phyloP scores from a whole-genome alignment of 2,888 invertebrate genomes.

The Herminia tarsipennalis region DNA sequence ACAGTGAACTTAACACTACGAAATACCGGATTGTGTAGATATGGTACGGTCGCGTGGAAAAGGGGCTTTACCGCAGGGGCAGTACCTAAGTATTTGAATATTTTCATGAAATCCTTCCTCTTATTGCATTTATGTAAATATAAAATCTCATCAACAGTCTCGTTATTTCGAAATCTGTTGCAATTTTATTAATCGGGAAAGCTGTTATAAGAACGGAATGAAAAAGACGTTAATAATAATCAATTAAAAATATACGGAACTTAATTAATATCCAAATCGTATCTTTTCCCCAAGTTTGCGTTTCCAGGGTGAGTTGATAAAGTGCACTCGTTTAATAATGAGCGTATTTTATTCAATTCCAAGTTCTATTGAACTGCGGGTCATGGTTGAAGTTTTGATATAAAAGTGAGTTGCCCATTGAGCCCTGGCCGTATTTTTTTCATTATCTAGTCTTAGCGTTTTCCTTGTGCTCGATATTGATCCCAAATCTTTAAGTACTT shows the following conservation, averaged over 20 bases:
- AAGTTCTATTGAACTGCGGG: constrained; percentile 47
- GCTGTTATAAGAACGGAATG: background rate
- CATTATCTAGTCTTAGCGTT: constrained; percentile 43
- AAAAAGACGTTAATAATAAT: too few relatives aligned
- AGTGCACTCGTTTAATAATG: constrained; percentile 50
- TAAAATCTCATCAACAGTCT: background rate
- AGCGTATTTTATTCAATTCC: constrained; percentile 54
- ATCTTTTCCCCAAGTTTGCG: constrained; percentile 31
- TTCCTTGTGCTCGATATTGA: constrained; percentile 44
- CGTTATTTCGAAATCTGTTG: background rate
- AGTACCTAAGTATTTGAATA: too few relatives aligned
- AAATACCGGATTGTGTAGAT: too few relatives aligned
- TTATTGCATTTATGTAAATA: background rate
- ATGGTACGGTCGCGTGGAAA: too few relatives aligned
- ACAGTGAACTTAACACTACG: too few relatives aligned
- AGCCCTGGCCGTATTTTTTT: constrained; percentile 45
- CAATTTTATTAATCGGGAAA: background rate
- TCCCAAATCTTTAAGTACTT: constrained; percentile 23
- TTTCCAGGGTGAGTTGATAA: constrained; percentile 42
- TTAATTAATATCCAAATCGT: background rate
- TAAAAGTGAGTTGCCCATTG: constrained; percentile 35
- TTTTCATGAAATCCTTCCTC: background rate
- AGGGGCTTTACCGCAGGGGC: too few relatives aligned
- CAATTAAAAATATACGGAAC: too few relatives aligned
- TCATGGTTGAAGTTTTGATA: constrained; percentile 50